These are phyloP conservation scores for Hipparchia semele DNA, from an alignment of 2,888 invertebrate species.

Conservation along the genomic window DNA sequence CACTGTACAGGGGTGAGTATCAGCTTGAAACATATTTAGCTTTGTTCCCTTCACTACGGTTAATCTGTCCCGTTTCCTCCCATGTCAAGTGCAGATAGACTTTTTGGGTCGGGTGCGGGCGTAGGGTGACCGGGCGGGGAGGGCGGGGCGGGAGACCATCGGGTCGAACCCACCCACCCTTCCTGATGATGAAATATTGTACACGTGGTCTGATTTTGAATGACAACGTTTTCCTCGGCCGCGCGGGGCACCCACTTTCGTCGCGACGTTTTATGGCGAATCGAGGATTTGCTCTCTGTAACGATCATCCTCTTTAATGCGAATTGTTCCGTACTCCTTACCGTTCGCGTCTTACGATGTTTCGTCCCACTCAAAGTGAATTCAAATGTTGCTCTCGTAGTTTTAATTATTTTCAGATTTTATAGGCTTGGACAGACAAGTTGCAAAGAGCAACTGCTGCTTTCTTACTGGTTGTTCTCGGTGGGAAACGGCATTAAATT, in stretches of 20 bases:
- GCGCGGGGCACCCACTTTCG: conserved; percentile 64
- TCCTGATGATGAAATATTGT: conserved; percentile 88
- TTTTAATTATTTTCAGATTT: too few relatives aligned
- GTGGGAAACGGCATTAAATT: too few relatives aligned
- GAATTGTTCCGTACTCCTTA: conserved; percentile 39
- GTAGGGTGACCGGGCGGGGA: conserved; percentile 42
- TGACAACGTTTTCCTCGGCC: conserved; percentile 85
- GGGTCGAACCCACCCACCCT: conserved; percentile 52
- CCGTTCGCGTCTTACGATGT: conserved; percentile 18
- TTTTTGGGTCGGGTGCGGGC: conserved; percentile 74
- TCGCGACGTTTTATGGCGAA: conserved; percentile 76
- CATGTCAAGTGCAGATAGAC: conserved; percentile 83
- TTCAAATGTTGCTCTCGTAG: conserved; percentile 3
- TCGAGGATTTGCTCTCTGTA: conserved; percentile 68
- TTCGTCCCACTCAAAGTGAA: conserved; percentile 16
- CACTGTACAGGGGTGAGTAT: conserved; percentile 71
- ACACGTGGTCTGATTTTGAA: conserved; percentile 89
- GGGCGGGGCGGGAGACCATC: conserved; percentile 46
- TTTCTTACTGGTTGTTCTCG: too few relatives aligned
- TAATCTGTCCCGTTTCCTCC: conserved; percentile 83
- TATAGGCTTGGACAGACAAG: too few relatives aligned
- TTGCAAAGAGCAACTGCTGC: too few relatives aligned
- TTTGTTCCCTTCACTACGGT: conserved; percentile 83
- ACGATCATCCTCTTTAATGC: conserved; percentile 60
- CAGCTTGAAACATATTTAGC: conserved; percentile 82